phyloP scores from a whole-genome alignment of 1,140 invertebrate species.

The Drosophila kepulauana region DNA sequence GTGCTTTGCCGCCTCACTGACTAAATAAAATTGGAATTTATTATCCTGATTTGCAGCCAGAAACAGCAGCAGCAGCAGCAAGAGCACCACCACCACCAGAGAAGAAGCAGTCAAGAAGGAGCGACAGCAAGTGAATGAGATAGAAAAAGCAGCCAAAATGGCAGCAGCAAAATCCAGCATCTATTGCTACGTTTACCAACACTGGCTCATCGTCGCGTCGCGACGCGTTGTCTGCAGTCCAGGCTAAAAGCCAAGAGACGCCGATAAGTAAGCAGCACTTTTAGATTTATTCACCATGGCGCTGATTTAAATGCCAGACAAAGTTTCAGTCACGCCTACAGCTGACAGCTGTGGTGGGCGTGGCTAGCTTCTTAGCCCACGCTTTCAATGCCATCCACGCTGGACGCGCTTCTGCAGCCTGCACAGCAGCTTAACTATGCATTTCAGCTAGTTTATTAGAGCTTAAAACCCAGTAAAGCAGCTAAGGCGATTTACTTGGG shows the following conservation, averaged over 20 bases:
- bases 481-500: conserved; percentile 70
- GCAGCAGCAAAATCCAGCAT: conserved; percentile 20
- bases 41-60: conserved; percentile 81
- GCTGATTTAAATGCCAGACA: conserved; percentile 59
- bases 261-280: conserved; percentile 55
- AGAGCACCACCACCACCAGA: conserved; percentile 9
- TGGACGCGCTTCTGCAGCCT: conserved; percentile 14
- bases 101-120: conserved; percentile 10
- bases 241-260: conserved; percentile 47
- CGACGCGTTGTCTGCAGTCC: neutral
- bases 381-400: neutral
- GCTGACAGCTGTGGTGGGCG: conserved; percentile 12
- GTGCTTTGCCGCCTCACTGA: conserved; percentile 84
- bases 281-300: conserved; percentile 49
- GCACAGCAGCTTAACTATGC: conserved; percentile 71
- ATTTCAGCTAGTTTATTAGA: conserved; percentile 78
- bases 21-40: conserved; percentile 85
- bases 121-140: conserved; percentile 40
- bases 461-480: conserved; percentile 60
- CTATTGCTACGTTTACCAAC: conserved; percentile 18
- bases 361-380: conserved; percentile 11
- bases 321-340: conserved; percentile 53
- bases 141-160: conserved; percentile 50
- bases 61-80: conserved; percentile 30
- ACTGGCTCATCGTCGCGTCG: conserved; percentile 49